These are phyloP conservation scores for Atherinomorus stipes DNA, from an alignment of 2,113 vertebrate species.

Conservation along the genomic window DNA sequence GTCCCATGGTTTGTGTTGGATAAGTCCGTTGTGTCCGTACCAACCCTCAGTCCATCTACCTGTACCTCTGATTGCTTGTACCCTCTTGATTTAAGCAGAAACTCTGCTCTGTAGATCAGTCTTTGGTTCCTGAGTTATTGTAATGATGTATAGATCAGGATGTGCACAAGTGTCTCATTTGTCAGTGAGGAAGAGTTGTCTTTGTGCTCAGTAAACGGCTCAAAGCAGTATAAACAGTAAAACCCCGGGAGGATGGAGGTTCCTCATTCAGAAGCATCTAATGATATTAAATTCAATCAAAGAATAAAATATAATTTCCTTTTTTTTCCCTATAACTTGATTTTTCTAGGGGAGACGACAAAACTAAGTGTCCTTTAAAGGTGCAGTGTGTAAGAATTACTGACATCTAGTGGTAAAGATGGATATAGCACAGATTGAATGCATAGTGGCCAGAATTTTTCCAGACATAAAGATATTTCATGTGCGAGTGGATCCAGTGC, in stretches of 20 bases:
- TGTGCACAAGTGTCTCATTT: not conserved
- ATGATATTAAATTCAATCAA: too few relatives aligned
- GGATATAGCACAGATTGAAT: too few relatives aligned
- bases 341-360: too few relatives aligned
- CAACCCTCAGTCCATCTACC: constrained; percentile 6
- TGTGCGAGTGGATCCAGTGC: too few relatives aligned
- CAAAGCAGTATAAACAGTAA: not conserved
- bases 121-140: constrained; percentile 60
- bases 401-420: too few relatives aligned
- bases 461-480: too few relatives aligned
- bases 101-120: constrained; percentile 12
- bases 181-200: not conserved
- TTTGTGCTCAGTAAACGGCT: not conserved
- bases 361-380: too few relatives aligned
- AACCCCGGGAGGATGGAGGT: not conserved
- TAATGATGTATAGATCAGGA: constrained; percentile 5
- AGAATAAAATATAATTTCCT: too few relatives aligned
- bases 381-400: too few relatives aligned
- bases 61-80: constrained; percentile 14
- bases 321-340: too few relatives aligned
- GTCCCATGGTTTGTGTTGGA: constrained; percentile 8
- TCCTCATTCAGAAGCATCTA: too few relatives aligned
- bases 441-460: too few relatives aligned
- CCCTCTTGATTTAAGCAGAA: constrained; percentile 33
- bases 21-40: constrained; percentile 28